Evolutionary conservation across 2,797 vertebrate genomes (phyloP).

Genomic region (Ptychadena robeensis): DNA sequence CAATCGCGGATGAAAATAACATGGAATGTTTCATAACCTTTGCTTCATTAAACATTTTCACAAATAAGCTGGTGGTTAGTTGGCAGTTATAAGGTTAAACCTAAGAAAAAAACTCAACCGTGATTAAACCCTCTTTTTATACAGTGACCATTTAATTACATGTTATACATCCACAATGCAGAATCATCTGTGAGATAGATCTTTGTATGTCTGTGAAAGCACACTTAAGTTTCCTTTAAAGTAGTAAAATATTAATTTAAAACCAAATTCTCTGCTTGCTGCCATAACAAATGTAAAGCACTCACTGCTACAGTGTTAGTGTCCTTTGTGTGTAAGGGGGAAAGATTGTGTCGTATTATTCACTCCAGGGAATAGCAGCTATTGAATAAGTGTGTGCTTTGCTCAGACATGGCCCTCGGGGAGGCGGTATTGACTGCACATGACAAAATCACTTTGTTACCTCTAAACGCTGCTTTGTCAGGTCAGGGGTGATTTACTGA

Average conservation of each 20-base stretch:
- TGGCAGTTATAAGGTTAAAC: background rate
- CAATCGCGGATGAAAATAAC: fast-evolving
- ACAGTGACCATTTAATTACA: constrained; percentile 64
- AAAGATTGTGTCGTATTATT: constrained; percentile 7
- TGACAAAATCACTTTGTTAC: constrained; percentile 24
- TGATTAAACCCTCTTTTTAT: constrained; percentile 60
- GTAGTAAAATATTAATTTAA: constrained; percentile 63
- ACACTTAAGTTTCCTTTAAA: constrained; percentile 60
- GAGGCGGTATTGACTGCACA: constrained; percentile 28
- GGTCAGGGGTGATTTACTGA: constrained; percentile 9
- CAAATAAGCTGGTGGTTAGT: background rate
- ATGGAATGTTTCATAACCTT: background rate
- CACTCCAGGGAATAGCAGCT: constrained; percentile 30
- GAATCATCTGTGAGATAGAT: constrained; percentile 66
- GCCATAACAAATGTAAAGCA: constrained; percentile 55
- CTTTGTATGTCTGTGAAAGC: constrained; percentile 62
- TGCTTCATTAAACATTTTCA: background rate
- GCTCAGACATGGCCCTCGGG: constrained; percentile 22
- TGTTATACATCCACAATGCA: constrained; percentile 59
- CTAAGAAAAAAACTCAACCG: constrained; percentile 34
- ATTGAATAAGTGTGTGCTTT: constrained; percentile 27
- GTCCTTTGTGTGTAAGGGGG: constrained; percentile 33
- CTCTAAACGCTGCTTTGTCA: constrained; percentile 16
- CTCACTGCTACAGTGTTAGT: constrained; percentile 43
- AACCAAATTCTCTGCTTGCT: constrained; percentile 63